A percentile compares a stretch with the other conserved stretches of the same genome.
These are phyloP conservation scores for Atta texana DNA, from an alignment of 1,140 invertebrate genomes.

Conservation along the genomic window DNA sequence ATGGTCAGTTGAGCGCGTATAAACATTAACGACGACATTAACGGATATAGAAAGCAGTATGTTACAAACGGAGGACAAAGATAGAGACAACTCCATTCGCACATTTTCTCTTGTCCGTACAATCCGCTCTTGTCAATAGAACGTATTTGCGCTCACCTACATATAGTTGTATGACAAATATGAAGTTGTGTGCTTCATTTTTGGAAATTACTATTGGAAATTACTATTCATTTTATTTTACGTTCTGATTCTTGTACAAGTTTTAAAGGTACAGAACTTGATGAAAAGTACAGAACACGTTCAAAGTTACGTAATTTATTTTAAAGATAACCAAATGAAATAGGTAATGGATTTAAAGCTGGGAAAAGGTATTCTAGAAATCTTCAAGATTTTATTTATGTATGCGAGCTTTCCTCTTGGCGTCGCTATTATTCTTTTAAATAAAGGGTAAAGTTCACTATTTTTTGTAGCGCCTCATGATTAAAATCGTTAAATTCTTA, in stretches of 20 bases:
- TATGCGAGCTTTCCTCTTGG: neutral
- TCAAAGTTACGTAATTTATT: slow-evolving; percentile 10
- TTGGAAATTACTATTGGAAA: slow-evolving; percentile 16
- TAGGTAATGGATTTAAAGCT: neutral
- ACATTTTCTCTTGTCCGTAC: slow-evolving; percentile 5
- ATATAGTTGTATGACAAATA: slow-evolving; percentile 41
- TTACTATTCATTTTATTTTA: slow-evolving; percentile 14
- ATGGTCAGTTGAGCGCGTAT: slow-evolving; percentile 19
- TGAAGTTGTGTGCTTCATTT: slow-evolving; percentile 31
- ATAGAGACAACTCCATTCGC: neutral
- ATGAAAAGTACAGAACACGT: too few relatives aligned
- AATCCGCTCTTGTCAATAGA: slow-evolving; percentile 46
- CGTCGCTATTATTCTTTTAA: neutral
- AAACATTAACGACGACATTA: slow-evolving; percentile 49
- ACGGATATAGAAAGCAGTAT: neutral
- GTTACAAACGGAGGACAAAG: neutral
- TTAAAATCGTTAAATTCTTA: slow-evolving; percentile 1
- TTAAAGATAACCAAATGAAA: neutral
- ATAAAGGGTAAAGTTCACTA: neutral
- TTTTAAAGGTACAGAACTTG: neutral
- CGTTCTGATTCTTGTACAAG: neutral
- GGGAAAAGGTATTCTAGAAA: neutral
- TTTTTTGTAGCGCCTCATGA: neutral
- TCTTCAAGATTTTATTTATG: neutral
- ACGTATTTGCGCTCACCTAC: slow-evolving; percentile 24